Evolutionary conservation across 2,797 vertebrate species (phyloP).

Genomic region (Hydrophis major): DNA sequence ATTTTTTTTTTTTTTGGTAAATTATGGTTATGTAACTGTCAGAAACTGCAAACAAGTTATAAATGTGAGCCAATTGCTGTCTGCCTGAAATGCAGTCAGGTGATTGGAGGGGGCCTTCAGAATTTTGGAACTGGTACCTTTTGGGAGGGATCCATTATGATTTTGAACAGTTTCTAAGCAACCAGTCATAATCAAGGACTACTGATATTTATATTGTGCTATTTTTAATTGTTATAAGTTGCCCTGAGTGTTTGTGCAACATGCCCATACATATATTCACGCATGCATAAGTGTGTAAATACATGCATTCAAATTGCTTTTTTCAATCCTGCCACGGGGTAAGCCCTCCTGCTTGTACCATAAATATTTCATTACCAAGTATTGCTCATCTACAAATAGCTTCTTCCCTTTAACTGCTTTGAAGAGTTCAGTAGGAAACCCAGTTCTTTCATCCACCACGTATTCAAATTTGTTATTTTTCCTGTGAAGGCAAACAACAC

Average conservation of each 20-base stretch:
- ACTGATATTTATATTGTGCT: background rate
- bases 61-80: background rate
- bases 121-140: background rate
- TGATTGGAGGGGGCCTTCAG: background rate
- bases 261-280: background rate
- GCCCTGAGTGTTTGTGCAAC: background rate
- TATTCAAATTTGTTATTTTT: conserved; percentile 25
- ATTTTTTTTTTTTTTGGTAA: background rate
- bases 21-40: background rate
- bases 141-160: background rate
- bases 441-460: conserved; percentile 20
- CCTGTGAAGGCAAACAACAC: conserved; percentile 13
- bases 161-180: background rate
- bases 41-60: background rate
- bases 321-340: background rate
- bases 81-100: background rate
- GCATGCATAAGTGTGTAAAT: background rate
- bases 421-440: conserved; percentile 7
- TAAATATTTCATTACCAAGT: conserved; percentile 2
- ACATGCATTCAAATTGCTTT: background rate
- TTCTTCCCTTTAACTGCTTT: conserved; percentile 21
- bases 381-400: conserved; percentile 43
- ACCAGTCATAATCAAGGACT: background rate
- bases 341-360: background rate
- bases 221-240: background rate